Conservation (phyloP, 2,797 vertebrate species). For the Pangasius mekongensis region DNA sequence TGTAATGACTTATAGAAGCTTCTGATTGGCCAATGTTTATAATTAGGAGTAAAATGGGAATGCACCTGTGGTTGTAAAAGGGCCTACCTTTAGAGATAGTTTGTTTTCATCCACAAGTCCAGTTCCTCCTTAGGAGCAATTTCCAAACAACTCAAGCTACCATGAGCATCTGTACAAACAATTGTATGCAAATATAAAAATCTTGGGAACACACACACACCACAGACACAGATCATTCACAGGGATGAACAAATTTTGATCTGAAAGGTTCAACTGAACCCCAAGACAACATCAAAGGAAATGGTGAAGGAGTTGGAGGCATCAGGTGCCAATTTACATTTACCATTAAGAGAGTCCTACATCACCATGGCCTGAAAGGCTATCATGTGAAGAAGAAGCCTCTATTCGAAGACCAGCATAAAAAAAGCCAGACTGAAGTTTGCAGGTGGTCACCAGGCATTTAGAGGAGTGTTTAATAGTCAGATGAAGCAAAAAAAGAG, state of each 20-base stretch:
- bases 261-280: not conserved
- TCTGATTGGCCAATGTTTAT: not conserved
- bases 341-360: not conserved
- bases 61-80: not conserved
- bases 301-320: not conserved
- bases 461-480: not conserved
- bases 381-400: not conserved
- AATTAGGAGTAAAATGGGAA: not conserved
- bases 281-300: not conserved
- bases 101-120: not conserved
- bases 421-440: not conserved
- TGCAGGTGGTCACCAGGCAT: not conserved
- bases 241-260: not conserved
- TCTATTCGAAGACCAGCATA: not conserved
- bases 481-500: not conserved
- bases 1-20: not conserved
- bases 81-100: not conserved
- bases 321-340: not conserved
- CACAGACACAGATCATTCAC: not conserved
- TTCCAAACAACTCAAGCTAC: not conserved
- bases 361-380: not conserved
- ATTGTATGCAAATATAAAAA: not conserved
- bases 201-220: not conserved
- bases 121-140: not conserved
- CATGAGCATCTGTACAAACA: not conserved